phyloP scores from a whole-genome alignment of 2,797 vertebrate species.

The Anas georgica region DNA sequence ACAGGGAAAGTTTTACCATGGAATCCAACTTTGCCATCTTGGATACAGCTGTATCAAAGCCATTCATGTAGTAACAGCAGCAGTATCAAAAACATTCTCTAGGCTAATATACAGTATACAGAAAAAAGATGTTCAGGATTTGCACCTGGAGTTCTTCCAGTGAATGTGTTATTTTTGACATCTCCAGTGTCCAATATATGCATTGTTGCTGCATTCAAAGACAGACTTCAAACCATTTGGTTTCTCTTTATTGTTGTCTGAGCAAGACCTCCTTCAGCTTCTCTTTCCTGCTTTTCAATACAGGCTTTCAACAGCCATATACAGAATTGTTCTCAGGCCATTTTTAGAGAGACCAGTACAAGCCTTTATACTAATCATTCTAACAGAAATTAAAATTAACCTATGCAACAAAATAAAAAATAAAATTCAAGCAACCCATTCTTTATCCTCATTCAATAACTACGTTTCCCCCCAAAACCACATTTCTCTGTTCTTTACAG shows the following conservation, averaged over 20 bases:
- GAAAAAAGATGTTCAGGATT: rapidly evolving
- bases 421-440: background rate
- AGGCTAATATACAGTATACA: background rate
- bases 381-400: background rate
- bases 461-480: background rate
- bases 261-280: background rate
- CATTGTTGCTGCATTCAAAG: background rate
- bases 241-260: background rate
- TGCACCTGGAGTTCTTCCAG: background rate
- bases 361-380: background rate
- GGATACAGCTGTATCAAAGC: background rate
- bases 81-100: background rate
- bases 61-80: background rate
- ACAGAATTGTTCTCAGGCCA: background rate
- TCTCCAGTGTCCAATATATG: background rate
- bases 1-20: background rate
- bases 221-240: background rate
- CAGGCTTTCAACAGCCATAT: background rate
- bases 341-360: background rate
- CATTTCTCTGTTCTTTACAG: background rate
- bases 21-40: background rate
- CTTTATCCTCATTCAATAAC: background rate
- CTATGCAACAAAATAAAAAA: background rate
- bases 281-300: background rate
- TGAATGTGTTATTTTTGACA: background rate